Percentiles rank a stretch among this genome's conserved stretches.
Evolutionary conservation across 92 coral and sea anemone species (phyloP).

Genomic region (Anthopleura xanthogrammica): DNA sequence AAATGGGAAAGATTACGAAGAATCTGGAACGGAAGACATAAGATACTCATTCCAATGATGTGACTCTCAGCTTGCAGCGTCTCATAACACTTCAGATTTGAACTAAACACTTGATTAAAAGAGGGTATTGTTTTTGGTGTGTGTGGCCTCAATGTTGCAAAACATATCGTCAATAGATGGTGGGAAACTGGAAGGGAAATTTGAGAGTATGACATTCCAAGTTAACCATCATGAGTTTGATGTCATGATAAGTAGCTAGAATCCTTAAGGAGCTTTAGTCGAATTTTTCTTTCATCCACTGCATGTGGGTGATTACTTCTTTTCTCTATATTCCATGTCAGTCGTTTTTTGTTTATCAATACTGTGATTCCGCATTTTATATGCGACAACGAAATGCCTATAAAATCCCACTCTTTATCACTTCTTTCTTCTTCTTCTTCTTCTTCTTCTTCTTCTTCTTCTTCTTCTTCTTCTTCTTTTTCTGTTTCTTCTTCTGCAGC

Average conservation of each 20-base stretch:
- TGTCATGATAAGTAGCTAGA: too few relatives aligned
- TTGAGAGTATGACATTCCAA: too few relatives aligned
- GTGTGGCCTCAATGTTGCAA: background rate
- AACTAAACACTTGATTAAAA: background rate
- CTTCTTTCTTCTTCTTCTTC: background rate
- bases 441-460: background rate
- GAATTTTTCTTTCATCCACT: too few relatives aligned
- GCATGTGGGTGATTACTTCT: too few relatives aligned
- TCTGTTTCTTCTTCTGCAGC: background rate
- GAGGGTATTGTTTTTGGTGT: background rate
- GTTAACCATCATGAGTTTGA: too few relatives aligned
- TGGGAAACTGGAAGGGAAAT: too few relatives aligned
- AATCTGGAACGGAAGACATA: background rate
- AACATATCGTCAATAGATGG: background rate
- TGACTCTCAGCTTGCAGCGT: background rate
- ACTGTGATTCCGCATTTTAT: background rate
- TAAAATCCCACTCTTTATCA: background rate
- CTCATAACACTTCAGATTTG: conserved; percentile 1
- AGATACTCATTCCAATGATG: background rate
- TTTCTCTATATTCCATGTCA: background rate
- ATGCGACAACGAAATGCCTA: too few relatives aligned
- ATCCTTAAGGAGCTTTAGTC: too few relatives aligned
- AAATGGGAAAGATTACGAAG: background rate
- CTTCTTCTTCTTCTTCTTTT: background rate
- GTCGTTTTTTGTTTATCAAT: background rate